Percentiles rank a stretch among this genome's conserved stretches.
Conservation (phyloP, 2,113 vertebrate genomes). For the Laterallus jamaicensis region DNA sequence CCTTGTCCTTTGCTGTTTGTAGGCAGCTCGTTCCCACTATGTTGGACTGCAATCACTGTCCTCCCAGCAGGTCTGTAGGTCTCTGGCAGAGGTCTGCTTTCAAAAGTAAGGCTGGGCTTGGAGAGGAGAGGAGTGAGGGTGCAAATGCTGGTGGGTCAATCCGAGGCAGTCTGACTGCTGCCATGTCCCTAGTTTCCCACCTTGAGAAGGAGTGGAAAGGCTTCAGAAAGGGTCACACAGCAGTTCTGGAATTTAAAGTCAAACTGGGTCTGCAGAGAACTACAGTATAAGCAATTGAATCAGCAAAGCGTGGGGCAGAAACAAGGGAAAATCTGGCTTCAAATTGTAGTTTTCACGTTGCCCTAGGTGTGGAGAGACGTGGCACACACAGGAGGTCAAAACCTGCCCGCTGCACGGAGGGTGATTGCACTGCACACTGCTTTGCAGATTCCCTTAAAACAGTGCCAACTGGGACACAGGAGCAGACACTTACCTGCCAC, state of each 20-base stretch:
- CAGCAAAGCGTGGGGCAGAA: background rate
- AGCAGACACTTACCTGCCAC: background rate
- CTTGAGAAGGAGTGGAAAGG: background rate
- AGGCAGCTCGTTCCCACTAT: background rate
- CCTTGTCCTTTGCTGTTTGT: background rate
- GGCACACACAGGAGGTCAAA: background rate
- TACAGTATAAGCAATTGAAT: background rate
- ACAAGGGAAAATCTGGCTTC: background rate
- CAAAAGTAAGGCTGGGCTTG: background rate
- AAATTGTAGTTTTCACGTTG: background rate
- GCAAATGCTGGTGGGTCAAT: background rate
- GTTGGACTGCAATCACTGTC: fast-evolving
- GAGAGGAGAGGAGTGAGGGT: background rate
- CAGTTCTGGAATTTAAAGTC: background rate
- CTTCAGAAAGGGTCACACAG: background rate
- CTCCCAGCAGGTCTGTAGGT: background rate
- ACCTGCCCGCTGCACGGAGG: background rate
- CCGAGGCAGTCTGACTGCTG: background rate
- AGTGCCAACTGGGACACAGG: background rate
- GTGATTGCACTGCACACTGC: background rate
- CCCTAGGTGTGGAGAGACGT: background rate
- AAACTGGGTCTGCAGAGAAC: background rate
- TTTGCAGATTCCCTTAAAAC: background rate
- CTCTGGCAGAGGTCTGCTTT: background rate
- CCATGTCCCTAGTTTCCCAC: fast-evolving